Evolutionary conservation across 2,113 vertebrate species (phyloP), one percentile per base, ranked within the genome.

Genomic region (Campylomormyrus tamandua): DNA sequence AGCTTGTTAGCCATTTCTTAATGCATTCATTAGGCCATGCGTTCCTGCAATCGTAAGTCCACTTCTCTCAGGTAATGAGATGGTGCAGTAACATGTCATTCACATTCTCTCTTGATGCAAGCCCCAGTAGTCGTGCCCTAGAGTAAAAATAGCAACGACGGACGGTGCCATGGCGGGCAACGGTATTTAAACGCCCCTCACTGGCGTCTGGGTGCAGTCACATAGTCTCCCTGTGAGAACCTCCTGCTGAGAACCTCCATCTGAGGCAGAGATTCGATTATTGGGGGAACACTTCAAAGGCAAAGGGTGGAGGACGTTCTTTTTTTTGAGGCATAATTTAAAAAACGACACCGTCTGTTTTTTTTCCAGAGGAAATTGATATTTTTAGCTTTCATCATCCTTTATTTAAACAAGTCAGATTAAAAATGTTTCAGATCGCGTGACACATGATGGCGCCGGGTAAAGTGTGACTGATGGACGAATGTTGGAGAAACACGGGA

Each of bases 391-490:
- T 35, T 89, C 27, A n/a, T 83, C 49, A 89, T 89, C 50, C 74
- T 89, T 83, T 89, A 89, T 56, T 89, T 89, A 89, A 84, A 49
- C 35, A 31, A 42, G 19, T 17, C 24, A 35, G 50, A 83, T 83
- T 89, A 49, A 50, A 89, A 53, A 15, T 9, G 15, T 84, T 84
- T 84, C 10, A 84, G 21, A 39, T 42, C 10, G 70, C 1, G 11
- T 19, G 39, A 83, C 35, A 27, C 9, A 45, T 15, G 31, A 83
- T 39, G 35, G 48, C 19, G 21, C 31, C 74, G 1, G 13, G 46
- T 19, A 42, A 46, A 52, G 77, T 24, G 35, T 70, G 27, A 52
- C 84, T 52, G 49, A 87, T 48, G 49, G 49, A 52, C 0, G 49
- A 13, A n/a, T 31, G n/a, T 35, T 27, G 39, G 24, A 11, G 49